These are phyloP conservation scores for Lasaia peninsularis DNA, from an alignment of 1,140 invertebrate species.

Conservation along the genomic window DNA sequence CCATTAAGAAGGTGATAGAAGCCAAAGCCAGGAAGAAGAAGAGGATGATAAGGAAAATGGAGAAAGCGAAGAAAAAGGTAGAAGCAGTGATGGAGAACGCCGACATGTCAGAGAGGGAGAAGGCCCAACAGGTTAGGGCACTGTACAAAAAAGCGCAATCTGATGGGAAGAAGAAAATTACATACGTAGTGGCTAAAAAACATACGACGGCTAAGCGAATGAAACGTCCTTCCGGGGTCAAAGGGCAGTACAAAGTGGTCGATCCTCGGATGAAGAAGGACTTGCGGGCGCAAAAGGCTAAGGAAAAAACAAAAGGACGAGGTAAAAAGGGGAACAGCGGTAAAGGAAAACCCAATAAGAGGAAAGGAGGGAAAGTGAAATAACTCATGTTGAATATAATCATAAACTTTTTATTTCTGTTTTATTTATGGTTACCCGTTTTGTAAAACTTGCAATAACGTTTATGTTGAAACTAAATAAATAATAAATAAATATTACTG, in stretches of 20 bases:
- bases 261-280: conserved; percentile 98
- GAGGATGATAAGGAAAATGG: conserved; percentile 89
- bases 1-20: conserved; percentile 99
- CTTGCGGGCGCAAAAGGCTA: conserved; percentile 82
- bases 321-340: conserved; percentile 49
- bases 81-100: conserved; percentile 93
- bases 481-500: too few relatives aligned
- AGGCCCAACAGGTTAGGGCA: conserved; percentile 93
- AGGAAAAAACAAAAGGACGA: conserved; percentile 74
- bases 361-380: conserved; percentile 55
- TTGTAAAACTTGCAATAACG: too few relatives aligned
- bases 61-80: conserved; percentile 97
- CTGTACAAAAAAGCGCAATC: conserved; percentile 95
- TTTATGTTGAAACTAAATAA: too few relatives aligned
- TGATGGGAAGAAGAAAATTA: conserved; percentile 92
- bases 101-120: conserved; percentile 94
- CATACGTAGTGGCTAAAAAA: conserved; percentile 97
- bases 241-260: conserved; percentile 95
- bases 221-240: conserved; percentile 89
- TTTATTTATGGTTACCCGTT: too few relatives aligned
- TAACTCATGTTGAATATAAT: conserved; percentile 19
- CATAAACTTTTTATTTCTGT: conserved; percentile 6
- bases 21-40: conserved; percentile 98
- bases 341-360: conserved; percentile 42
- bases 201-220: conserved; percentile 86